A percentile compares a stretch with the other conserved stretches of the same genome.
Conservation (phyloP, 2,797 vertebrate genomes). For the Sebastes matsubarae region DNA sequence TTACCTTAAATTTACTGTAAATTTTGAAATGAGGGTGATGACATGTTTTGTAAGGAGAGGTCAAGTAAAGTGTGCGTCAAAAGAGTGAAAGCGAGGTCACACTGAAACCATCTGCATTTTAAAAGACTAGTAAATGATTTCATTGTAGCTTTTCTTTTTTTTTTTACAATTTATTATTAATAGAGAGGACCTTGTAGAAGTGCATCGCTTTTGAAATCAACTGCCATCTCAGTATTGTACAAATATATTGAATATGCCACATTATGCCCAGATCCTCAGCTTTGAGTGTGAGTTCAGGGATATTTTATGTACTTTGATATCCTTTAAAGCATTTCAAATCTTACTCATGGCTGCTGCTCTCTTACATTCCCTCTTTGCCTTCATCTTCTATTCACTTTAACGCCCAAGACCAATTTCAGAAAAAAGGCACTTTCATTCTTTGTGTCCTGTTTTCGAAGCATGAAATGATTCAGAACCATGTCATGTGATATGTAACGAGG, state of each 20-base stretch:
- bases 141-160: too few species aligned
- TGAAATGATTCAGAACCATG: not conserved
- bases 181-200: not conserved
- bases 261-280: not conserved
- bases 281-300: not conserved
- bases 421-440: not conserved
- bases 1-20: not conserved
- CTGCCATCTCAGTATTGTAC: not conserved
- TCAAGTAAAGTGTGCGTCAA: not conserved
- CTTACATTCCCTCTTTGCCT: not conserved
- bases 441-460: not conserved
- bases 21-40: not conserved
- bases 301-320: not conserved
- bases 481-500: not conserved
- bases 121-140: not conserved
- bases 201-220: not conserved
- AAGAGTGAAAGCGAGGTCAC: not conserved
- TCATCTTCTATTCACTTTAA: not conserved
- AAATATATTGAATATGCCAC: not conserved
- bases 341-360: not conserved
- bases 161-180: not conserved
- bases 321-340: not conserved
- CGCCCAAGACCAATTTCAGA: not conserved
- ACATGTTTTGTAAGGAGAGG: not conserved
- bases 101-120: not conserved